Evolutionary conservation across 2,888 invertebrate species (phyloP).

Genomic region (Nebria salina): DNA sequence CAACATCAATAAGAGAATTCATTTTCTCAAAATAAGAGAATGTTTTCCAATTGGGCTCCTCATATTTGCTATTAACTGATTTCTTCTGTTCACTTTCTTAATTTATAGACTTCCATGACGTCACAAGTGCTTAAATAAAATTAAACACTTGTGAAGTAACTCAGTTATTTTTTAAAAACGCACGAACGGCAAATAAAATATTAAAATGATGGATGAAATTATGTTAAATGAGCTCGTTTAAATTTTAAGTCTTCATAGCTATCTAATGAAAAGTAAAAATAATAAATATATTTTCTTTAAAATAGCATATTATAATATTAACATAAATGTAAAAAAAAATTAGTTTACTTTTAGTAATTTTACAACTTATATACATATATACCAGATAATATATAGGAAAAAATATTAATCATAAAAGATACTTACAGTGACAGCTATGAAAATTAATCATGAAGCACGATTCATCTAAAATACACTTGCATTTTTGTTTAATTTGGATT

Average conservation of each 20-base stretch:
- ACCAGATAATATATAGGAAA: background rate
- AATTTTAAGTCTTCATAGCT: background rate
- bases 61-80: too few relatives aligned
- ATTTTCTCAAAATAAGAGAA: too few relatives aligned
- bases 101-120: too few relatives aligned
- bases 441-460: background rate
- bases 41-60: too few relatives aligned
- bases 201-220: background rate
- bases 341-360: background rate
- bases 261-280: background rate
- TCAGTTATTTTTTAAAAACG: too few relatives aligned
- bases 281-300: background rate
- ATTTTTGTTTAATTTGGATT: background rate
- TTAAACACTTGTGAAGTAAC: too few relatives aligned
- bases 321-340: background rate
- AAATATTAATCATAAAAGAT: background rate
- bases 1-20: too few relatives aligned
- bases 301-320: background rate
- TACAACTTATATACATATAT: constrained; percentile 17
- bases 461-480: constrained; percentile 1
- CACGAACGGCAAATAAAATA: background rate
- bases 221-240: background rate
- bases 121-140: too few relatives aligned
- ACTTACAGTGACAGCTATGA: constrained; percentile 1
- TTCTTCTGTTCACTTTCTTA: too few relatives aligned